Base-by-base conservation (phyloP, 2,113 vertebrate genomes). In the Pluvialis apricaria region DNA sequence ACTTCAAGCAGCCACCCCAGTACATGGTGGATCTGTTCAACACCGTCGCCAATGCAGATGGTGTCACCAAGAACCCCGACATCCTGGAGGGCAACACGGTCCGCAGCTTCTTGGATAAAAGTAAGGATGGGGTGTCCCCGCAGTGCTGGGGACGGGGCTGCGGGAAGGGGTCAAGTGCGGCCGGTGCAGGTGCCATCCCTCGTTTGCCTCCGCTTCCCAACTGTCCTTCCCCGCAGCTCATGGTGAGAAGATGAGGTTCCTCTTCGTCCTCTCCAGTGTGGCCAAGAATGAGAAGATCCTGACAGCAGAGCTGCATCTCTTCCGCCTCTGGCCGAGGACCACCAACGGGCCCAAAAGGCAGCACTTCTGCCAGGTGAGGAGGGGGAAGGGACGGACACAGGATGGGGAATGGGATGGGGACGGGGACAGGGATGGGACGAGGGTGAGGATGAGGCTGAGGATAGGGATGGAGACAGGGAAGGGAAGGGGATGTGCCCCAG, bases 1-100 rank as follows among this genome's bases (percentile, higher is more conserved):
- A 94, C 19, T 89, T 97, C 96, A 98, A 98, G 87, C 98, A 98
- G 94, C 98, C 99, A 0, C 99, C 99, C 5, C 99, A 99, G 97
- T 99, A 99, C 95, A 99, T 99, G 99, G 97, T 99, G 31, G 99
- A 99, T 81, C 96, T 99, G 17, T 99, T 99, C 97, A 99, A 99
- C 97, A 98, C 98, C 0, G 98, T 99, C 0, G 99, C 99, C 7
- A 99, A 98, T 5, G 98, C 98, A 7, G 98, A 99, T 6, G 99
- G 99, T 1, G 98, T 99, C 76, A 99, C 99, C 92, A 99, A 98
- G 73, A 98, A 99, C 80, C 99, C 99, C 0, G 97, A 98, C 61
- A 88, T 99, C 31, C 97, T 99, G 91, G 98, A 98, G 85, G 99
- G 99, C 34, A 99, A 99, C 96, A 99, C 99, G 0, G 99, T 99